phyloP scores from a whole-genome alignment of 2,888 invertebrate species.

The Pollenia angustigena region DNA sequence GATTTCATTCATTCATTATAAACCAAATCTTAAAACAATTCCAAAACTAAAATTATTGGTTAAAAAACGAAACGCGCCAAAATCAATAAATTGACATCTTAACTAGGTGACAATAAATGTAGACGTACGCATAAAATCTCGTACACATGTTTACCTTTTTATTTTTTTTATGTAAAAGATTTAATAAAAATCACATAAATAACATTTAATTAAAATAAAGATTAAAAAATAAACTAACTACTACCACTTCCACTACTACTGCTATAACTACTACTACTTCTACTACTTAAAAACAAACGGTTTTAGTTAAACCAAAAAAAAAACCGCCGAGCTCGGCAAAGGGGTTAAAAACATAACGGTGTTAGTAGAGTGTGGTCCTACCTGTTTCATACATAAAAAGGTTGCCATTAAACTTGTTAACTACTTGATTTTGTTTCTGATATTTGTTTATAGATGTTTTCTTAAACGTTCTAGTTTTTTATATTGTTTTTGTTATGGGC shows the following conservation, averaged over 20 bases:
- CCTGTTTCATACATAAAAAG: slow-evolving; percentile 26
- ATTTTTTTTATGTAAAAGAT: background rate
- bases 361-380: slow-evolving; percentile 40
- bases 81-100: slow-evolving; percentile 36
- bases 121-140: background rate
- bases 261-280: background rate
- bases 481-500: too few species aligned
- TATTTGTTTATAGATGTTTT: background rate
- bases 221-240: background rate
- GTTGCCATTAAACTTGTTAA: slow-evolving; percentile 43
- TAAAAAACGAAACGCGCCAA: background rate
- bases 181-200: slow-evolving; percentile 4
- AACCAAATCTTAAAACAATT: background rate
- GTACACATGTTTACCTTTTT: background rate
- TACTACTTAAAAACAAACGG: background rate
- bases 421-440: background rate
- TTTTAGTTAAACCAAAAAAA: slow-evolving; percentile 7
- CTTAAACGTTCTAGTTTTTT: slow-evolving; percentile 17
- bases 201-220: slow-evolving; percentile 11
- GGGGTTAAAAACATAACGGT: slow-evolving; percentile 36
- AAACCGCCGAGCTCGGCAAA: background rate
- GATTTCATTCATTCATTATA: background rate
- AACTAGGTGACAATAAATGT: slow-evolving; percentile 45
- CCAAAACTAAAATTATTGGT: too few species aligned
- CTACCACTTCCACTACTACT: background rate